Base-by-base conservation (phyloP, 1,140 invertebrate species). In the Anagrus nilaparvatae region DNA sequence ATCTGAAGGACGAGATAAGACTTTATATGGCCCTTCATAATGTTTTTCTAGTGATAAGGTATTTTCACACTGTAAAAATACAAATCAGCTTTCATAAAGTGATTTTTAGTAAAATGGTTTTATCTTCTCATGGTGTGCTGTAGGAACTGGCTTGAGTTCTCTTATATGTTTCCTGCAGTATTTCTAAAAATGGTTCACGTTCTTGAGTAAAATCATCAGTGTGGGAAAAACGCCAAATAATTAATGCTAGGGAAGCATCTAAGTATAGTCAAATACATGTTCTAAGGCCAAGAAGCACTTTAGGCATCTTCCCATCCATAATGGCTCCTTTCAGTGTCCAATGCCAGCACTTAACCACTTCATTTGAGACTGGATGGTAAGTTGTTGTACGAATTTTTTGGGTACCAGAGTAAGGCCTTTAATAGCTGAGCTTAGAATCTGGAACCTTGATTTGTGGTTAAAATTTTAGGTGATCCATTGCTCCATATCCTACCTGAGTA, bases 301-400 rank as follows among this genome's bases (percentile, higher is more conserved):
- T 52, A 14, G 5, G 50, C 51, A 5, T 55, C 31, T 10, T 8
- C 8, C 14, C n/a, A 16, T 14, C 8, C 35, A 24, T 37, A 4
- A 37, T 9, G 23, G 35, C 35, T 5, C 13, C 7, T 24, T 37
- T 37, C 17, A 37, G 21, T 0, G 32, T 37, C n/a, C 54, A 19
- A 30, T 64, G 59, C 58, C n/a, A n/a, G n/a, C n/a, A n/a, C n/a
- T n/a, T n/a, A n/a, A n/a, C n/a, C n/a, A n/a, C n/a, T n/a, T n/a
- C 58, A 28, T 65, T 63, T 0, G 45, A 59, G 7, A 50, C 36
- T n/a, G n/a, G n/a, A n/a, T n/a, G n/a, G n/a, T n/a, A n/a, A n/a
- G n/a, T n/a, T 2, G 54, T 50, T 7, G 51, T 43, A 8, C 25
- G 29, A 2, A 31, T 29, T 20, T 23, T 12, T 27, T 39, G 14